Base-by-base conservation (phyloP, 2,888 invertebrate species). In the Zootermopsis nevadensis region DNA sequence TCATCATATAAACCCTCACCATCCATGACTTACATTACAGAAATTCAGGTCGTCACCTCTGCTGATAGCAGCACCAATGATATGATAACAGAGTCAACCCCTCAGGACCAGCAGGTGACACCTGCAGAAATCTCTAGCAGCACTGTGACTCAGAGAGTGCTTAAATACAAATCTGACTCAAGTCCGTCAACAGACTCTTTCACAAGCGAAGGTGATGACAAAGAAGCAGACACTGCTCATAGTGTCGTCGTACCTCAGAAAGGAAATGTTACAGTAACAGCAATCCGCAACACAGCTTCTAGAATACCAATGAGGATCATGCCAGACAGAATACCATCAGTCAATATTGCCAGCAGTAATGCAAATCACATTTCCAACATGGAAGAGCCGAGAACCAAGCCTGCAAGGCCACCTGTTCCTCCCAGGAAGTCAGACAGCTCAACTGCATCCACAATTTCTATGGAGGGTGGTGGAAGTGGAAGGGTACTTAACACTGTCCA, bases 21-120 rank as follows among this genome's bases (percentile, higher is more conserved):
- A 22, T 89, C 89, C 55, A 88, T 91, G 87, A 93, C 93, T 38
- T 94, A 94, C 87, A 91, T 95, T 53, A 95, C 94, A 67, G 95
- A 95, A 89, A 95, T 95, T 83, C 94, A 94, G 89, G 94, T 95
- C 0, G 89, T 92, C 0, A 87, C 89, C 2, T 88, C 87, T 66
- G 86, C 87, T 31, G 81, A 79, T 48, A 81, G 74, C 35, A 76
- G 30, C 35, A 83, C 67, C 27, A 80, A 48, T 24, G 33, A 35
- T 27, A 30, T 31, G 22, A 38, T 60, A 15, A 35, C 31, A 53
- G 33, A 77, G 12, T 60, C 27, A 8, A 10, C 3, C 7, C 24
- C 35, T 38, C 38, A 74, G 38, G 74, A 74, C 8, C 69, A 69
- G 27, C 60, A 60, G 2, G 0, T 7, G 15, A 69, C 22, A 22